These are phyloP conservation scores for Myotis lucifugus DNA, from an alignment of 2,113 vertebrate species.

Conservation along the genomic window DNA sequence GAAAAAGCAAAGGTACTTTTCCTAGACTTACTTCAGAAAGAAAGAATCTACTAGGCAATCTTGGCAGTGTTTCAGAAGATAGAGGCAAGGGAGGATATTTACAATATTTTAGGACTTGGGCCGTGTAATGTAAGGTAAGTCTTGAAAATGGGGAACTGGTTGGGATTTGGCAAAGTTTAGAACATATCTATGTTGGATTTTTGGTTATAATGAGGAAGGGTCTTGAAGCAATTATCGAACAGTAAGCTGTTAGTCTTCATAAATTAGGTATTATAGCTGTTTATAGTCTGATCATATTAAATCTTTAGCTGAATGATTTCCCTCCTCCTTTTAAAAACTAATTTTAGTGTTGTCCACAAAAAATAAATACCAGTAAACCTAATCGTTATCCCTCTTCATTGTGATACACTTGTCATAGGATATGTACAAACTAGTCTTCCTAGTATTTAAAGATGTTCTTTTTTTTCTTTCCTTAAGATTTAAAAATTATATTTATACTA, in stretches of 20 bases:
- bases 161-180: not conserved
- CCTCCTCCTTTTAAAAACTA: not conserved
- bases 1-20: not conserved
- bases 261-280: not conserved
- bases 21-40: not conserved
- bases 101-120: not conserved
- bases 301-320: not conserved
- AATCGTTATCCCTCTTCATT: not conserved
- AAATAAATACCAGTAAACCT: not conserved
- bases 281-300: not conserved
- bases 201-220: not conserved
- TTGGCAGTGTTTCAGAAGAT: not conserved
- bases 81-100: not conserved
- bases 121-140: not conserved
- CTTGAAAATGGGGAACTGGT: not conserved
- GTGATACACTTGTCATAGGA: not conserved
- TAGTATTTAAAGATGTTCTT: not conserved
- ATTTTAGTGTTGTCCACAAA: not conserved
- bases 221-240: not conserved
- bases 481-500: not conserved
- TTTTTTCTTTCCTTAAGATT: slow-evolving; percentile 16
- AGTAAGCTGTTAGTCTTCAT: not conserved
- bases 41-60: not conserved
- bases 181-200: not conserved
- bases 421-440: not conserved